Conservation (phyloP, 2,888 invertebrate genomes). For the Idaea dimidiata region DNA sequence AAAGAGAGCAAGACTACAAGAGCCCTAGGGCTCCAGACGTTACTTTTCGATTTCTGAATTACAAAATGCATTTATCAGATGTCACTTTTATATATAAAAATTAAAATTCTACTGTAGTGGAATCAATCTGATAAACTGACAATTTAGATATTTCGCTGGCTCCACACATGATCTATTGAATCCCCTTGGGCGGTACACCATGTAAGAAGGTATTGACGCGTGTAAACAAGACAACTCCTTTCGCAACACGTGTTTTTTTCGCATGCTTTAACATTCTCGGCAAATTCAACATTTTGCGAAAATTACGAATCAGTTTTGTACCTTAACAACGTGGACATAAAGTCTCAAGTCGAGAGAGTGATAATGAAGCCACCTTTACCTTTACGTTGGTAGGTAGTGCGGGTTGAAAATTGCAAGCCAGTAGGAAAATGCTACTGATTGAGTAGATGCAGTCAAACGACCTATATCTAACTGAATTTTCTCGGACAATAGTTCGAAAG, state of each 20-base stretch:
- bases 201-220: not conserved
- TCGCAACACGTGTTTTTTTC: not conserved
- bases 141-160: no score
- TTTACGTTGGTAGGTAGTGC: no score
- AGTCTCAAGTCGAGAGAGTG: not conserved
- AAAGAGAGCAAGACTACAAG: no score
- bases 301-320: not conserved
- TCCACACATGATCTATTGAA: not conserved
- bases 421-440: not conserved
- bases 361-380: no score
- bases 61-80: no score
- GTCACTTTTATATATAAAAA: no score
- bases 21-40: no score
- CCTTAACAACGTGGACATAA: not conserved
- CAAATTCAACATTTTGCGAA: not conserved
- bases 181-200: not conserved
- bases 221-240: constrained; percentile 1
- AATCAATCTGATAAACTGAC: no score
- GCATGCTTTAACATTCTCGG: not conserved
- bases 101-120: no score
- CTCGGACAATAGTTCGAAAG: not conserved
- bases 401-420: not conserved
- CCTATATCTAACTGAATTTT: not conserved
- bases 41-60: no score
- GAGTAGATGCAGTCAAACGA: not conserved